Percentiles rank a stretch among this genome's conserved stretches.
These are phyloP conservation scores for Mystacornis crossleyi DNA, from an alignment of 2,113 vertebrate genomes.

Conservation along the genomic window DNA sequence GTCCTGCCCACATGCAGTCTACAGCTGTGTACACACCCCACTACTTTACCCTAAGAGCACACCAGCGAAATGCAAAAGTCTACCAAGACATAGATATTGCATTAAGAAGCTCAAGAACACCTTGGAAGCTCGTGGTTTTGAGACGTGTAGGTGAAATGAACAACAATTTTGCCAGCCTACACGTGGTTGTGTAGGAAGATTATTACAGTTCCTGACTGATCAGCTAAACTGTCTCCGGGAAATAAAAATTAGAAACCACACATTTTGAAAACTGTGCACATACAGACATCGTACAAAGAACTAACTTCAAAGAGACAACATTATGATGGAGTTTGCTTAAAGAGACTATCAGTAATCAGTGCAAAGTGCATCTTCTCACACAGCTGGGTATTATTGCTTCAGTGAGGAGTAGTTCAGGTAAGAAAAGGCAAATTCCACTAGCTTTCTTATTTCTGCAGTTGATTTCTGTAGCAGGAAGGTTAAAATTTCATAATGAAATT, in stretches of 20 bases:
- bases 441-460: neutral
- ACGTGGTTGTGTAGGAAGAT: conserved; percentile 12
- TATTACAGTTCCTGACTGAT: conserved; percentile 27
- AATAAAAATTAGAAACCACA: conserved; percentile 14
- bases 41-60: neutral
- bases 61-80: neutral
- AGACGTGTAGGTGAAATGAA: conserved; percentile 23
- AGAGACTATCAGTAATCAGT: neutral
- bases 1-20: neutral
- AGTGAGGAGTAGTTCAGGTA: neutral
- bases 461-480: neutral
- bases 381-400: neutral
- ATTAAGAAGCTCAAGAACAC: neutral
- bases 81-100: neutral
- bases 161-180: conserved; percentile 31
- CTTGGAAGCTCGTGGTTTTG: conserved; percentile 2
- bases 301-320: neutral
- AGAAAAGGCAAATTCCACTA: neutral
- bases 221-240: neutral
- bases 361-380: neutral
- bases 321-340: neutral
- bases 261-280: neutral
- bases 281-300: neutral
- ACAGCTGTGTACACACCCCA: neutral
- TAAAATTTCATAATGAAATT: neutral